Conservation (phyloP, 2,797 vertebrate genomes). For the Cossypha dichroa region DNA sequence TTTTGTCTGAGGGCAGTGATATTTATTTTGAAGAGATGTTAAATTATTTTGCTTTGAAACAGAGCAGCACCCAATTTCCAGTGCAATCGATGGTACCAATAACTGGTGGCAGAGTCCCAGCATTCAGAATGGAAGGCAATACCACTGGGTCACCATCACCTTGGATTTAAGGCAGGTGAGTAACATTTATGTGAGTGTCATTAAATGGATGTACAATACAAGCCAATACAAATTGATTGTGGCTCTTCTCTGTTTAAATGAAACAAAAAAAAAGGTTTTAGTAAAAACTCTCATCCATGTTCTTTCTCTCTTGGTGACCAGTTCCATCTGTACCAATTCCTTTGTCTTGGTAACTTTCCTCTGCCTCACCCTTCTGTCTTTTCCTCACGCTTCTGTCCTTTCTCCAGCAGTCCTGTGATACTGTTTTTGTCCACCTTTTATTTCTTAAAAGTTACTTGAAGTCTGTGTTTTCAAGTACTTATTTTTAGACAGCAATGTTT, state of each 20-base stretch:
- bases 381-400: not conserved
- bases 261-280: not conserved
- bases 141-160: slow-evolving; percentile 93
- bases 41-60: slow-evolving; percentile 33
- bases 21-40: not conserved
- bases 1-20: not conserved
- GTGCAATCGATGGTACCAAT: slow-evolving; percentile 93
- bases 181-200: not conserved
- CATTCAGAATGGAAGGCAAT: slow-evolving; percentile 92
- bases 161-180: slow-evolving; percentile 93
- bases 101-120: slow-evolving; percentile 98
- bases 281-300: fast-evolving
- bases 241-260: not conserved
- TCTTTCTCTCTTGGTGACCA: not conserved
- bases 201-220: not conserved
- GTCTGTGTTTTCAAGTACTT: not conserved
- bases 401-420: not conserved
- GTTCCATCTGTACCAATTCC: not conserved
- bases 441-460: not conserved
- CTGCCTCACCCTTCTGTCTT: not conserved
- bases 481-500: not conserved
- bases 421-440: not conserved
- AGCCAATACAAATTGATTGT: not conserved
- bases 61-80: slow-evolving; percentile 92
- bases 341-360: not conserved